Evolutionary conservation across 2,797 vertebrate species (phyloP).

Genomic region (Scyliorhinus canicula): DNA sequence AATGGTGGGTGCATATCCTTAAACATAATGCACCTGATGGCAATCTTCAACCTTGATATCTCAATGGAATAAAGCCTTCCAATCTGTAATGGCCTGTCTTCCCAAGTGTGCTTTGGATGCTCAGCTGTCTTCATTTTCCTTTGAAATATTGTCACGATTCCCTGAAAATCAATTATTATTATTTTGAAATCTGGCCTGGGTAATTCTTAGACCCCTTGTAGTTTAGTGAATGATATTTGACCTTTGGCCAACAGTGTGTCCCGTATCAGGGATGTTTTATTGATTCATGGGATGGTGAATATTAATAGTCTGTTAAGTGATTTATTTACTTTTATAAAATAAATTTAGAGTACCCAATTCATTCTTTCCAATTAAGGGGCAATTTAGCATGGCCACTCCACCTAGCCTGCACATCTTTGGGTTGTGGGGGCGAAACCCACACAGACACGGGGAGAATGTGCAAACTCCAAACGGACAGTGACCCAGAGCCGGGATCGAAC

Average conservation of each 20-base stretch:
- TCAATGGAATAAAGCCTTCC: neutral
- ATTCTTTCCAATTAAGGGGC: no score
- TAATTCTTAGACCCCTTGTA: neutral
- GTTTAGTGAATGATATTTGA: neutral
- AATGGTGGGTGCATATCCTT: neutral
- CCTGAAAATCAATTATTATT: neutral
- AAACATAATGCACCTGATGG: neutral
- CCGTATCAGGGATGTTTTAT: neutral
- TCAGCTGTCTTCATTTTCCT: neutral
- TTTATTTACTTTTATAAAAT: no score
- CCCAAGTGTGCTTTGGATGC: neutral
- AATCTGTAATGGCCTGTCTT: neutral
- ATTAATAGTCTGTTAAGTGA: neutral
- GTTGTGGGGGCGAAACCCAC: no score
- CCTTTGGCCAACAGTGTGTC: neutral
- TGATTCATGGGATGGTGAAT: conserved; percentile 4
- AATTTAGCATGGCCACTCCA: no score
- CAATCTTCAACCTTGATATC: neutral
- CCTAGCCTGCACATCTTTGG: no score
- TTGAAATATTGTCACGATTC: neutral
- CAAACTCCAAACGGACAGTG: no score
- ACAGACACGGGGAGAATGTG: no score
- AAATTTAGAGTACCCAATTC: no score
- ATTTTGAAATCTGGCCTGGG: neutral
- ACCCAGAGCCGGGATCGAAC: no score